These are phyloP conservation scores for Amaurobius ferox DNA, from an alignment of 2,888 invertebrate species.

Conservation along the genomic window DNA sequence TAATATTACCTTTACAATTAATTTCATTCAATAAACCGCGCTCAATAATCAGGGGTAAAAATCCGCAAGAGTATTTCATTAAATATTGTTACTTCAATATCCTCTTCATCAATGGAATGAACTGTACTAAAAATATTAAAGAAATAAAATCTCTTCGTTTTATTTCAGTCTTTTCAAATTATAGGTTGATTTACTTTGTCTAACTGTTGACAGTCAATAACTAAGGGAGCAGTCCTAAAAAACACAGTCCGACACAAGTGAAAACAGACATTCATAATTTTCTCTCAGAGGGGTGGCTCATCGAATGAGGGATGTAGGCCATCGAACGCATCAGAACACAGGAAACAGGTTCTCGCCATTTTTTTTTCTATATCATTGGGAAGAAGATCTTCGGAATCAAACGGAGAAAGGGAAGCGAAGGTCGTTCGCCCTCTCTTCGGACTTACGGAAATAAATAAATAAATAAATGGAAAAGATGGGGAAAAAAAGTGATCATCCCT, in stretches of 20 bases:
- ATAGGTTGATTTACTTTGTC: no score
- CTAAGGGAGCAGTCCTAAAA: no score
- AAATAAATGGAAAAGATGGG: not conserved
- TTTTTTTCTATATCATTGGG: conserved; percentile 8
- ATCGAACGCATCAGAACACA: conserved; percentile 42
- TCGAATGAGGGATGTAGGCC: conserved; percentile 35
- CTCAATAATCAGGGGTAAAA: no score
- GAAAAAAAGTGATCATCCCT: not conserved
- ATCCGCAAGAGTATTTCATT: no score
- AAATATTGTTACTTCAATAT: no score
- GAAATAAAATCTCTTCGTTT: no score
- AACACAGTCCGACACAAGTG: not conserved
- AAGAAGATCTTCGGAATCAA: conserved; percentile 45
- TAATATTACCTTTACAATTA: no score
- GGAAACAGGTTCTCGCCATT: conserved; percentile 26
- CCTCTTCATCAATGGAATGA: no score
- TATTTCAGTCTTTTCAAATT: no score
- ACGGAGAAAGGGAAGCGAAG: conserved; percentile 59
- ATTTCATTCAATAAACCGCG: no score
- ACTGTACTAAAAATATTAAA: no score
- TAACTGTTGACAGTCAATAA: no score
- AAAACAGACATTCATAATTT: not conserved
- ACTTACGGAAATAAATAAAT: not conserved
- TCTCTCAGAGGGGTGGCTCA: conserved; percentile 43
- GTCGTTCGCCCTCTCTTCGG: conserved; percentile 59